phyloP scores from a whole-genome alignment of 2,113 vertebrate species.

The Vireo altiloquus region DNA sequence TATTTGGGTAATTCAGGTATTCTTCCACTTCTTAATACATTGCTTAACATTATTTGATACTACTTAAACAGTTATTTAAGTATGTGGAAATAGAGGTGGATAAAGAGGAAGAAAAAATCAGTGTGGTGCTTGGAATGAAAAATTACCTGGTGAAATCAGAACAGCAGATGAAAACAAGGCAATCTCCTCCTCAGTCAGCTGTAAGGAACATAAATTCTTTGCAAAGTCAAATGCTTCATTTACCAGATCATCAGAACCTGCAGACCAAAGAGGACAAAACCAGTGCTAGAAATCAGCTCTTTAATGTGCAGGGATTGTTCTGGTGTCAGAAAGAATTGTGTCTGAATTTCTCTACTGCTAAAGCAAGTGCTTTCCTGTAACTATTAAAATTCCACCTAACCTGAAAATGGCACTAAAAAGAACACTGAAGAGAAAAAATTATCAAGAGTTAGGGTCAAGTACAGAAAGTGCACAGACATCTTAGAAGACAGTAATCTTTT shows the following conservation, averaged over 20 bases:
- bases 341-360: not conserved
- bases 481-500: not conserved
- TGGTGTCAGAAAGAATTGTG: not conserved
- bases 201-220: conserved; percentile 96
- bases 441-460: not conserved
- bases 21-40: not conserved
- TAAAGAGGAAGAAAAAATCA: not conserved
- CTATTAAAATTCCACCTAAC: not conserved
- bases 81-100: not conserved
- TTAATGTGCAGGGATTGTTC: not conserved
- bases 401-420: not conserved
- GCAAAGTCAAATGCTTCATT: conserved; percentile 97
- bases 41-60: not conserved
- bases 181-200: conserved; percentile 97
- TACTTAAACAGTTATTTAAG: not conserved
- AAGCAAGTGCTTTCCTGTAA: not conserved
- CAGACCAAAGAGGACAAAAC: conserved; percentile 26
- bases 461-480: not conserved
- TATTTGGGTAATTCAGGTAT: not conserved
- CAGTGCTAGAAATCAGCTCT: not conserved
- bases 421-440: not conserved
- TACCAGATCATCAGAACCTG: conserved; percentile 97
- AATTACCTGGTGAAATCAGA: conserved; percentile 96
- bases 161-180: conserved; percentile 98
- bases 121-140: not conserved